Percentiles rank a stretch among this genome's conserved stretches.
These are phyloP conservation scores for Lucilia cuprina DNA, from an alignment of 1,140 invertebrate species.

Conservation along the genomic window DNA sequence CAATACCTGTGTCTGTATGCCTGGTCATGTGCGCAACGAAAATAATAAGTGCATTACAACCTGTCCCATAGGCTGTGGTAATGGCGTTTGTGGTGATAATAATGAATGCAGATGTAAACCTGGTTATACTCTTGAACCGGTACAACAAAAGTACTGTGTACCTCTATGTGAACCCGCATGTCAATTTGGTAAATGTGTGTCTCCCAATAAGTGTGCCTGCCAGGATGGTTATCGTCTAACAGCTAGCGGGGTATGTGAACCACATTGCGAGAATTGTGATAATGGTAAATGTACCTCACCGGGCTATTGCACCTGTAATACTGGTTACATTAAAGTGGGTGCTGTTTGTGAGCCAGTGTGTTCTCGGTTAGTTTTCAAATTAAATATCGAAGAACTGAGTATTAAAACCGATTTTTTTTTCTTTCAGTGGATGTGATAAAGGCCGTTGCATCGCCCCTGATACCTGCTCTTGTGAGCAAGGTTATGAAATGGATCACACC, in stretches of 20 bases:
- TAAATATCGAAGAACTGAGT: neutral
- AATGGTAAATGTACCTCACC: slow-evolving; percentile 66
- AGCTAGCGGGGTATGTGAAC: slow-evolving; percentile 60
- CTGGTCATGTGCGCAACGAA: slow-evolving; percentile 65
- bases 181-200: slow-evolving; percentile 66
- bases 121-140: slow-evolving; percentile 68
- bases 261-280: slow-evolving; percentile 62
- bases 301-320: slow-evolving; percentile 65
- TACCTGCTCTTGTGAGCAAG: slow-evolving; percentile 63
- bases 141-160: slow-evolving; percentile 64
- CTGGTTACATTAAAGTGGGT: slow-evolving; percentile 62
- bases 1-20: slow-evolving; percentile 67
- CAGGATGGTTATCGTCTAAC: slow-evolving; percentile 59
- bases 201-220: slow-evolving; percentile 67
- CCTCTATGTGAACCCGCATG: slow-evolving; percentile 69
- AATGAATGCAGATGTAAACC: slow-evolving; percentile 68
- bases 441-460: slow-evolving; percentile 67
- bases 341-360: slow-evolving; percentile 66
- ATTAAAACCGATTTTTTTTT: neutral
- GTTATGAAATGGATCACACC: slow-evolving; percentile 57
- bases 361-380: slow-evolving; percentile 47
- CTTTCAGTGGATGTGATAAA: slow-evolving; percentile 63
- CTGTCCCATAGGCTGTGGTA: slow-evolving; percentile 60
- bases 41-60: slow-evolving; percentile 58
- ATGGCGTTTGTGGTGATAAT: slow-evolving; percentile 65